These are phyloP conservation scores for Ranitomeya imitator DNA, from an alignment of 2,113 vertebrate species.

Conservation along the genomic window DNA sequence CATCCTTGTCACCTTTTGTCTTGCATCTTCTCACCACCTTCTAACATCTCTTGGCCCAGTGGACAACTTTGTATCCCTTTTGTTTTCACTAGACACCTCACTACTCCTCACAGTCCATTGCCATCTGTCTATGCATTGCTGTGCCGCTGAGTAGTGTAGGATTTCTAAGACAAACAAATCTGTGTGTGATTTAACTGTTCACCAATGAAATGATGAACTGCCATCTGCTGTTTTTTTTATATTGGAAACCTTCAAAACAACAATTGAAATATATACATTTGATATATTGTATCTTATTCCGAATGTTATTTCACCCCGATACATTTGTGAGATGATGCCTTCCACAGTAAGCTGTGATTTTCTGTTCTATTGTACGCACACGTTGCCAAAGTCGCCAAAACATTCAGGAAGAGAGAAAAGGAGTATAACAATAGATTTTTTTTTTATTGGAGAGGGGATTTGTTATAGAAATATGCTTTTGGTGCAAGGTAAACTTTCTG, in stretches of 20 bases:
- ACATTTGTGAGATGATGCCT: neutral
- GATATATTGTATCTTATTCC: conserved; percentile 21
- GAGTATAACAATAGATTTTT: neutral
- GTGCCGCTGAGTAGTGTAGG: conserved; percentile 55
- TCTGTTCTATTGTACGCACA: neutral
- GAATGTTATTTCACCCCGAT: conserved; percentile 13
- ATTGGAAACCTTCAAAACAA: conserved; percentile 54
- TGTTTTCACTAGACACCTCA: conserved; percentile 58
- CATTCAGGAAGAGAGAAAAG: neutral
- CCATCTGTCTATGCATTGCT: conserved; percentile 56
- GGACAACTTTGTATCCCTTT: conserved; percentile 57
- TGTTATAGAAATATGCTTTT: neutral
- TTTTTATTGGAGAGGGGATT: neutral
- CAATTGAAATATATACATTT: conserved; percentile 52
- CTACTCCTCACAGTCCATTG: conserved; percentile 53
- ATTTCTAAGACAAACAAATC: conserved; percentile 59
- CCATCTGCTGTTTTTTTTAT: conserved; percentile 58
- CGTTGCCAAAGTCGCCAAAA: conserved; percentile 3
- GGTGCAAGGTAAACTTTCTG: neutral
- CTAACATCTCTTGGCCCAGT: conserved; percentile 51
- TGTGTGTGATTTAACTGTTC: conserved; percentile 58
- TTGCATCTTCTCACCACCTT: conserved; percentile 48
- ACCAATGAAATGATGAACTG: conserved; percentile 58
- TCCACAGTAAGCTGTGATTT: neutral
- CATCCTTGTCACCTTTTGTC: conserved; percentile 44